phyloP scores from a whole-genome alignment of 2,113 vertebrate species.

The Pleuronectes platessa region DNA sequence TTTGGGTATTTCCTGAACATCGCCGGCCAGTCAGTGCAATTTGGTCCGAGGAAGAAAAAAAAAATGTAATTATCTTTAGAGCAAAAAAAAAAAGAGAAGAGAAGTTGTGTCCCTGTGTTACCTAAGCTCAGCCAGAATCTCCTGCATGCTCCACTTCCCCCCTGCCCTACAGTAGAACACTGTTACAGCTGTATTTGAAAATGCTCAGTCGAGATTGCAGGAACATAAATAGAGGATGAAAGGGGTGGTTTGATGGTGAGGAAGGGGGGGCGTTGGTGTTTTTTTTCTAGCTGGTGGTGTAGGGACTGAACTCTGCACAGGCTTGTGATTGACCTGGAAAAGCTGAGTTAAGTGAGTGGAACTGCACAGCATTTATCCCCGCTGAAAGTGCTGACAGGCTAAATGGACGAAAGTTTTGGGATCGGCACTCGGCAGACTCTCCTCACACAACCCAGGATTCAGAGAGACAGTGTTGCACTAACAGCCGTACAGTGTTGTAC shows the following conservation, averaged over 20 bases:
- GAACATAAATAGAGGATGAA: constrained; percentile 67
- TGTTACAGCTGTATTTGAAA: constrained; percentile 56
- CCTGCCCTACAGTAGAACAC: constrained; percentile 33
- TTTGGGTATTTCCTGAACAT: constrained; percentile 59
- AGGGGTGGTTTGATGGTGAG: constrained; percentile 56
- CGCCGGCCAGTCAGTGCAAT: constrained; percentile 43
- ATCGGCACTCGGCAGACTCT: constrained; percentile 35
- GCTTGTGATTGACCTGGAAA: constrained; percentile 78
- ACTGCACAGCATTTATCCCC: constrained; percentile 72
- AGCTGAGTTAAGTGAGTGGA: constrained; percentile 76
- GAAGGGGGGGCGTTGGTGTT: neutral
- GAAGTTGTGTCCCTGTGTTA: constrained; percentile 50
- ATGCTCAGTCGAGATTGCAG: constrained; percentile 65
- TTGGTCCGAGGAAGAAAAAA: constrained; percentile 14
- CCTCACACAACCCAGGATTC: constrained; percentile 47
- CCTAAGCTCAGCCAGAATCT: constrained; percentile 44
- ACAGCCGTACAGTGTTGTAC: constrained; percentile 24
- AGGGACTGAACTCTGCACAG: constrained; percentile 67
- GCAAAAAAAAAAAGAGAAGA: constrained; percentile 31
- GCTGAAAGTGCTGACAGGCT: constrained; percentile 75
- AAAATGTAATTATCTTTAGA: constrained; percentile 35
- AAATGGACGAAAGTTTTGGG: constrained; percentile 65
- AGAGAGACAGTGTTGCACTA: constrained; percentile 50
- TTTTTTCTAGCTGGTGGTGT: constrained; percentile 35
- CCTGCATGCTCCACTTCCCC: constrained; percentile 44